phyloP scores from a whole-genome alignment of 2,888 invertebrate genomes.

The Torymus tubicola region DNA sequence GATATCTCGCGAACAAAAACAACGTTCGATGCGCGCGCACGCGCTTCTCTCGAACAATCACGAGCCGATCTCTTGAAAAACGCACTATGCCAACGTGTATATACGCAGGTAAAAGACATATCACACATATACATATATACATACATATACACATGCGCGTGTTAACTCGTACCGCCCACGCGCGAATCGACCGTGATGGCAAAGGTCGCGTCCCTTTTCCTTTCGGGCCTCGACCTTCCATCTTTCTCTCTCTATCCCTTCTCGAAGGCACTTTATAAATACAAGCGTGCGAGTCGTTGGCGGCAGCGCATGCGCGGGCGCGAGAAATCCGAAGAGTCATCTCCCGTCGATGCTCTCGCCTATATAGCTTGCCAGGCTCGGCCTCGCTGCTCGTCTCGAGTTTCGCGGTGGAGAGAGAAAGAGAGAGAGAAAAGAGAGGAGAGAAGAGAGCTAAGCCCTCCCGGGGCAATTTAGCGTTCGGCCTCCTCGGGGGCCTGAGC shows the following conservation, averaged over 20 bases:
- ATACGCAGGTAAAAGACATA: no score
- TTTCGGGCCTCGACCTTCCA: no score
- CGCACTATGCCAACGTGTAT: no score
- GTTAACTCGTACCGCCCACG: not conserved
- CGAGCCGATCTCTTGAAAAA: not conserved
- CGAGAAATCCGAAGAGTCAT: constrained; percentile 57
- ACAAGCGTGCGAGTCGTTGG: constrained; percentile 10
- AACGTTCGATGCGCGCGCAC: no score
- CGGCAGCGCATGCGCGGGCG: constrained; percentile 16
- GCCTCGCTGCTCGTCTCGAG: constrained; percentile 42
- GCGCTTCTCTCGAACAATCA: not conserved
- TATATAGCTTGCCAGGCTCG: no score
- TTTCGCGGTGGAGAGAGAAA: constrained; percentile 36
- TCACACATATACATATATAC: no score
- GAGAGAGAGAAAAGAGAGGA: not conserved
- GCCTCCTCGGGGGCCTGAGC: constrained; percentile 35
- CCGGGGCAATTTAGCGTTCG: constrained; percentile 48
- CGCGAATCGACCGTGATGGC: constrained; percentile 6
- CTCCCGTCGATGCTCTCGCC: constrained; percentile 24
- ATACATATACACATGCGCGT: no score
- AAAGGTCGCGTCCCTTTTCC: constrained; percentile 28
- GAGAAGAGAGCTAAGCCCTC: constrained; percentile 9
- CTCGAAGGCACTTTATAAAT: constrained; percentile 48
- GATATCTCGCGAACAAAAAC: not conserved
- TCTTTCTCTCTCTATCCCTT: constrained; percentile 15